These are phyloP conservation scores for Muntiacus muntjak DNA, from an alignment of 2,113 vertebrate species.

Conservation along the genomic window DNA sequence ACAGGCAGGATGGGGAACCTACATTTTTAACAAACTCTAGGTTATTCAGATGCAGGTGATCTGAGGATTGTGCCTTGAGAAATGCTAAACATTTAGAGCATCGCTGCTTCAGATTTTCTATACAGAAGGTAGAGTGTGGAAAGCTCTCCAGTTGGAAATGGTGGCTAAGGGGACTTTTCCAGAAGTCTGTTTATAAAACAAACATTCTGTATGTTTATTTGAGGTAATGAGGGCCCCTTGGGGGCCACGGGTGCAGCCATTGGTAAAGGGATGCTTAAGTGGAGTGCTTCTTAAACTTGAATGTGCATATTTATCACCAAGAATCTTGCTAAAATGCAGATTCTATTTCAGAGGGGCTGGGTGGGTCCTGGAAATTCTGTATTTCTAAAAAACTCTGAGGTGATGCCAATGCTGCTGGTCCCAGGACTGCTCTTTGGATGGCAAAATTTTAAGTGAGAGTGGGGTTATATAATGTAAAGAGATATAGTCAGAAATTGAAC, in stretches of 20 bases:
- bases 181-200: conserved; percentile 20
- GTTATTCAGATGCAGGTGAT: neutral
- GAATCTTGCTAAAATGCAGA: neutral
- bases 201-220: neutral
- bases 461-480: neutral
- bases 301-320: neutral
- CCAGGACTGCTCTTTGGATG: neutral
- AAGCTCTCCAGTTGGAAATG: neutral
- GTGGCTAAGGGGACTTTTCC: neutral
- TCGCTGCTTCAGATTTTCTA: neutral
- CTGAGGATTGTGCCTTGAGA: neutral
- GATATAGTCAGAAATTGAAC: neutral
- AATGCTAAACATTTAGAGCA: neutral
- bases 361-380: neutral
- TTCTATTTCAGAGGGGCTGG: neutral
- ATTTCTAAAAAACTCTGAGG: neutral
- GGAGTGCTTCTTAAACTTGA: conserved; percentile 9
- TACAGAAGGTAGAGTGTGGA: neutral
- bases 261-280: neutral
- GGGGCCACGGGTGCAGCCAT: neutral
- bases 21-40: neutral
- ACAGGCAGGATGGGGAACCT: neutral
- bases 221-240: neutral
- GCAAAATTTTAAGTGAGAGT: neutral
- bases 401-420: neutral